Base-by-base conservation (phyloP, 2,797 vertebrate species). In the Mus spretus region DNA sequence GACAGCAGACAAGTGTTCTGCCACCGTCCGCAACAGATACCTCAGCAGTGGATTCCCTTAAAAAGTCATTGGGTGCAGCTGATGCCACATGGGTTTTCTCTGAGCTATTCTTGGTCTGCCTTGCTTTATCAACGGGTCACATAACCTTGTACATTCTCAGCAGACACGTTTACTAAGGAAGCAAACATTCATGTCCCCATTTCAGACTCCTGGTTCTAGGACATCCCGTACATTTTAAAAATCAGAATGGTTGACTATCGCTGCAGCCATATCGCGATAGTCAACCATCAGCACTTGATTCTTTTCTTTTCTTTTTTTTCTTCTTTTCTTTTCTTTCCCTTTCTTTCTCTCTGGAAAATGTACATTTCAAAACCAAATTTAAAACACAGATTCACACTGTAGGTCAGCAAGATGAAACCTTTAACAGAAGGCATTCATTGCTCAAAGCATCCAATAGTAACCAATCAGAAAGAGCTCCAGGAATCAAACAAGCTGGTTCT, bases 1-100 rank as follows among this genome's bases (percentile, higher is more conserved):
- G 99, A 99, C 99, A 99, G 99, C 96, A 98, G 98, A 98, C 99
- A 99, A 99, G 99, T 99, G 99, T 99, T 98, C 98, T 99, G 99
- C 99, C 98, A 97, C 99, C 98, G 98, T 98, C 97, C 93, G 99
- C 98, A 99, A 99, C 98, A 99, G 99, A 99, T 99, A 99, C 98
- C 98, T 98, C 98, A 97, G 98, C 99, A 98, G 99, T 98, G 98
- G 99, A 99, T 99, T 99, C 99, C 99, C 99, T 99, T 99, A 99
- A 99, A 99, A 99, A 99, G 99, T 99, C 99, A 99, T 99, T 97
- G 97, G 5, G 97, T 98, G 98, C 98, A 98, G 99, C 98, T 98
- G 98, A 98, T 99, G 98, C 99, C 99, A 98, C 97, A 97, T 96
- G 97, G 98, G 98, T 99, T 99, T 99, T 98, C 98, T 99, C 99